phyloP scores from a whole-genome alignment of 2,797 vertebrate genomes.

The Poeciliopsis gracilis region DNA sequence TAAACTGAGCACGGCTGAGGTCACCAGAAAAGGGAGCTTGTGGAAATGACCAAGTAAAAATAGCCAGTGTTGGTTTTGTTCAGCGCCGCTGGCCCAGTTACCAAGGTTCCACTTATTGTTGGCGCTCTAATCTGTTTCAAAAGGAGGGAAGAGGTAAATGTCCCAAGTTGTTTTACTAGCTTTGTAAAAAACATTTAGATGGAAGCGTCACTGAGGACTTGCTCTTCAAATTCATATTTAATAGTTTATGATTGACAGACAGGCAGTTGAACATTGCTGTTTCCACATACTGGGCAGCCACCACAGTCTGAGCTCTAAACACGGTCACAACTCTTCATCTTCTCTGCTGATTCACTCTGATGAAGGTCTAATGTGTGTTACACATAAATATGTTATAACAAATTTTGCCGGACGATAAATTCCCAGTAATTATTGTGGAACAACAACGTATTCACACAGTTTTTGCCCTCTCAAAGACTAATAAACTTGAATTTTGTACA shows the following conservation, averaged over 20 bases:
- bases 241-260: background rate
- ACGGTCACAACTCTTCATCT: background rate
- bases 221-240: background rate
- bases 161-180: background rate
- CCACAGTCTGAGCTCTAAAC: background rate
- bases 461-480: no score
- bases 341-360: no score
- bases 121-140: background rate
- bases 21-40: background rate
- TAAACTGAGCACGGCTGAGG: background rate
- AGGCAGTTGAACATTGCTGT: background rate
- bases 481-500: no score
- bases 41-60: background rate
- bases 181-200: background rate
- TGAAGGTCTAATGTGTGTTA: no score
- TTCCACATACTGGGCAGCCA: background rate
- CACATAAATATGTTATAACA: no score
- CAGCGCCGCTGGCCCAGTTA: background rate
- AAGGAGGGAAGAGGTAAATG: background rate
- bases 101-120: background rate
- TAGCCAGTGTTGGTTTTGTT: background rate
- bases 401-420: no score
- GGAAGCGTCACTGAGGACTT: background rate
- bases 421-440: no score
- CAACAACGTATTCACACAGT: no score